Conservation (phyloP, 2,113 vertebrate genomes). For the Crocuta crocuta region DNA sequence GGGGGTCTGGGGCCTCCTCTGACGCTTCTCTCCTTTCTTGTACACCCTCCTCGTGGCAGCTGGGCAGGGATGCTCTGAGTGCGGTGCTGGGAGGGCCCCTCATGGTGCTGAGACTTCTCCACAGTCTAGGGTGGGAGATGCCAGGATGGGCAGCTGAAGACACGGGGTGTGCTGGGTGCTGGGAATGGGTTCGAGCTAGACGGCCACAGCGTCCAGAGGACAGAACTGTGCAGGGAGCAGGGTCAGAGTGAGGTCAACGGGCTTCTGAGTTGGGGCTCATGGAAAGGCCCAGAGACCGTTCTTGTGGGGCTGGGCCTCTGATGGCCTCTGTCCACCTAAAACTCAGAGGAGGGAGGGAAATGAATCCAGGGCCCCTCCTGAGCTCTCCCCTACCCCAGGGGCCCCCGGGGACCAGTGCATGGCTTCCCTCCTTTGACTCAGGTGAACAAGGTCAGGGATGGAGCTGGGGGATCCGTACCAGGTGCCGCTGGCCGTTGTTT, state of each 20-base stretch:
- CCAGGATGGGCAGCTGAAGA: background rate
- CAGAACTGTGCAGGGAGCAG: background rate
- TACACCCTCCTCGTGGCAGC: background rate
- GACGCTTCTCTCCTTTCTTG: background rate
- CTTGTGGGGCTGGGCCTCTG: background rate
- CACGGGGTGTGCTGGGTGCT: too few species aligned
- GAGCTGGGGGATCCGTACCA: background rate
- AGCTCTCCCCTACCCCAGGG: background rate
- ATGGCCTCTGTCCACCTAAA: background rate
- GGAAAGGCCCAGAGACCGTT: background rate
- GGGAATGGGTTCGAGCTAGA: background rate
- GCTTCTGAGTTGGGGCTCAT: background rate
- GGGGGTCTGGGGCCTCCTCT: background rate
- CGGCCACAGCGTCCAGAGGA: background rate
- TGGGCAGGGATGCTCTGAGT: rapidly evolving
- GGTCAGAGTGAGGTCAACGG: background rate
- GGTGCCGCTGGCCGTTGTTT: background rate
- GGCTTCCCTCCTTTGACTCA: background rate
- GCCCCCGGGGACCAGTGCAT: background rate
- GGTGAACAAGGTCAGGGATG: background rate
- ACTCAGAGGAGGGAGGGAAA: background rate
- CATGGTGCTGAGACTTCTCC: background rate
- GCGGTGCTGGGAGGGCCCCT: background rate
- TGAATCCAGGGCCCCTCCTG: background rate
- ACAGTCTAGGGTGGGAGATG: background rate